A percentile compares a stretch with the other conserved stretches of the same genome.
phyloP scores from a whole-genome alignment of 2,113 vertebrate genomes.

The Prochilodus magdalenae region DNA sequence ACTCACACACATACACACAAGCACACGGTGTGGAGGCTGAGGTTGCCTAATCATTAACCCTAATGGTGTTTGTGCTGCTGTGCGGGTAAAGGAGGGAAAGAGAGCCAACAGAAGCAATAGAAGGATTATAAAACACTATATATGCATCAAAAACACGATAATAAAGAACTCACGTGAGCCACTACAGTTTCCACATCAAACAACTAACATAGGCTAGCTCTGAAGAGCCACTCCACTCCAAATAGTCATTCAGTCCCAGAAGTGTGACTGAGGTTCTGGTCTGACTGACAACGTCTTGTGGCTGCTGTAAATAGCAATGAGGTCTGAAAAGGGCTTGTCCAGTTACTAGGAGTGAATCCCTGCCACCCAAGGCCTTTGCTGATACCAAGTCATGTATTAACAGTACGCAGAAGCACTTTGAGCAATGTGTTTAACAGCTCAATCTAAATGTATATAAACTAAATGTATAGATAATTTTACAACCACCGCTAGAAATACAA shows the following conservation, averaged over 20 bases:
- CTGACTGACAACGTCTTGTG: constrained; percentile 4
- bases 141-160: neutral
- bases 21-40: neutral
- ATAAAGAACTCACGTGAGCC: constrained; percentile 13
- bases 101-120: neutral
- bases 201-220: neutral
- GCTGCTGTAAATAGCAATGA: neutral
- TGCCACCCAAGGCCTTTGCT: neutral
- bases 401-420: neutral
- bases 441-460: no score
- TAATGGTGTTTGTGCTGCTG: constrained; percentile 43
- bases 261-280: neutral
- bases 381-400: neutral
- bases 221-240: neutral
- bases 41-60: constrained; percentile 43
- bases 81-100: neutral
- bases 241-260: neutral
- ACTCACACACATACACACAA: neutral
- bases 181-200: neutral
- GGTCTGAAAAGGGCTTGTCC: constrained; percentile 1
- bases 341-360: neutral
- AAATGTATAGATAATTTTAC: no score
- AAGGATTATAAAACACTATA: neutral
- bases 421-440: no score
- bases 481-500: no score